Conservation (phyloP, 2,113 vertebrate species). For the Pogona vitticeps region DNA sequence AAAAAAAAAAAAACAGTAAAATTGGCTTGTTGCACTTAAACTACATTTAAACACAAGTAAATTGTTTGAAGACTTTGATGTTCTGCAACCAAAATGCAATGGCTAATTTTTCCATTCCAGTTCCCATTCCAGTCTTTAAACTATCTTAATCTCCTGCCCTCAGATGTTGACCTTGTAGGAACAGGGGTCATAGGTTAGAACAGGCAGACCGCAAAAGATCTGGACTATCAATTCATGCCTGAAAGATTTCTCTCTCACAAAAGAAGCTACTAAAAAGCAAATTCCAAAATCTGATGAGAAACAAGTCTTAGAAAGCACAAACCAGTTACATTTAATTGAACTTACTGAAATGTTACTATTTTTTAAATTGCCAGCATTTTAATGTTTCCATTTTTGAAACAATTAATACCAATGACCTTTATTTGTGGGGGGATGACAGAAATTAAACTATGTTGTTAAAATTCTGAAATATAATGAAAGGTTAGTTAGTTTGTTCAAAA, state of each 20-base stretch:
- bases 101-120: constrained; percentile 86
- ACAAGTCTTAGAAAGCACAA: constrained; percentile 67
- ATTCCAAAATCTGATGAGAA: constrained; percentile 78
- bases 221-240: constrained; percentile 86
- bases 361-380: constrained; percentile 23
- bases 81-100: constrained; percentile 84
- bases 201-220: constrained; percentile 84
- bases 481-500: neutral
- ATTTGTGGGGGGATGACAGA: neutral
- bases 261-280: constrained; percentile 80
- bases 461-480: constrained; percentile 7
- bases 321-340: constrained; percentile 65
- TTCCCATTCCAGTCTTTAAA: constrained; percentile 84
- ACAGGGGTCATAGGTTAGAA: constrained; percentile 84
- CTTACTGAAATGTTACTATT: constrained; percentile 61
- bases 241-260: constrained; percentile 82
- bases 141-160: constrained; percentile 86
- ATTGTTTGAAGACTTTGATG: constrained; percentile 84
- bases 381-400: constrained; percentile 18
- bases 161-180: constrained; percentile 86
- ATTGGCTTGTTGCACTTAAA: constrained; percentile 79
- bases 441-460: neutral
- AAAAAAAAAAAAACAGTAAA: constrained; percentile 71
- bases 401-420: constrained; percentile 33
- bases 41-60: constrained; percentile 81